Evolutionary conservation across 2,888 invertebrate genomes (phyloP).

Genomic region (Xanthia icteritia): DNA sequence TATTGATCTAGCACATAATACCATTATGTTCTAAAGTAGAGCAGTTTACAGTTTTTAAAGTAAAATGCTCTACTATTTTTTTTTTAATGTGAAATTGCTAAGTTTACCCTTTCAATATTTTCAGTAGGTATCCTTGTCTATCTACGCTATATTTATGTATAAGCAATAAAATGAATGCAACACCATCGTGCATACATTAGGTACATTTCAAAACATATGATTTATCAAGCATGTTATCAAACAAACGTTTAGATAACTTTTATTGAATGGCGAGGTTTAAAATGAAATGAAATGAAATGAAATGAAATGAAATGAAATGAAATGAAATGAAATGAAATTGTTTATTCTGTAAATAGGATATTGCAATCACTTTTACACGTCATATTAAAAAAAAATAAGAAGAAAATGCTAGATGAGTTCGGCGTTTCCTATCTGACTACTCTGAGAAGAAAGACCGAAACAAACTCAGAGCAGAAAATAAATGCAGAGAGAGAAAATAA

Average conservation of each 20-base stretch:
- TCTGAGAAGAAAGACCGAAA: too few species aligned
- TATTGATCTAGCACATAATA: slow-evolving; percentile 16
- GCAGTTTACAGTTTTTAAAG: neutral
- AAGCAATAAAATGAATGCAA: slow-evolving; percentile 2
- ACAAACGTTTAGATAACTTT: slow-evolving; percentile 30
- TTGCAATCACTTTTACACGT: too few species aligned
- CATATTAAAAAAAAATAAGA: too few species aligned
- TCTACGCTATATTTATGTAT: neutral
- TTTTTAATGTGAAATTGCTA: neutral
- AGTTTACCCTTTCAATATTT: neutral
- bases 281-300: too few species aligned
- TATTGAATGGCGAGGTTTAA: slow-evolving; percentile 14
- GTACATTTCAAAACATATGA: slow-evolving; percentile 13
- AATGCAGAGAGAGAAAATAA: too few species aligned
- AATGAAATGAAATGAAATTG: too few species aligned
- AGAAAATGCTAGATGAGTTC: too few species aligned
- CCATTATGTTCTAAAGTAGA: slow-evolving; percentile 3
- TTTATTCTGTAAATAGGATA: too few species aligned
- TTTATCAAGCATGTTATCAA: slow-evolving; percentile 27
- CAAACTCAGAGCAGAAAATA: too few species aligned
- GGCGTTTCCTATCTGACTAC: too few species aligned
- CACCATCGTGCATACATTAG: neutral
- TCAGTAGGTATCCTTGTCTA: neutral
- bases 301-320: too few species aligned
- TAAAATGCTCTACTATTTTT: neutral